phyloP scores from a whole-genome alignment of 2,888 invertebrate genomes.

The Cetonia aurata region DNA sequence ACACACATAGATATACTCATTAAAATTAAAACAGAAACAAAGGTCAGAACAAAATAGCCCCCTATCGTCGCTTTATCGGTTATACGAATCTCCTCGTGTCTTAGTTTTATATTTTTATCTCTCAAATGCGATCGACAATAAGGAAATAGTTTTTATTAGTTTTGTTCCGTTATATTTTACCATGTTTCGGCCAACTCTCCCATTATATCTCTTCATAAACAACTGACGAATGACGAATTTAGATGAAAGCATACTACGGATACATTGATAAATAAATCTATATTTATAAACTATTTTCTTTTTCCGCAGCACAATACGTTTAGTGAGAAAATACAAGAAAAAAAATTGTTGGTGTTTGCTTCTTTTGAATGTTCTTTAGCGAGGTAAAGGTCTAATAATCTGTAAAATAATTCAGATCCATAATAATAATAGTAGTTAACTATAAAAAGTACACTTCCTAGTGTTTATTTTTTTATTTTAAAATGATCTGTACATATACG shows the following conservation, averaged over 20 bases:
- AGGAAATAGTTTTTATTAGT: conserved; percentile 5
- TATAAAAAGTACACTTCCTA: conserved; percentile 20
- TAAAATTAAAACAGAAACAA: conserved; percentile 11
- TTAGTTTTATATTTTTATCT: conserved; percentile 23
- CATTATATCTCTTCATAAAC: background rate
- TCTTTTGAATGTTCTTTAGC: conserved; percentile 21
- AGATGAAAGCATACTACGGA: conserved; percentile 2
- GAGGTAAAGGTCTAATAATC: conserved; percentile 17
- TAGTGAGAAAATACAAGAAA: background rate
- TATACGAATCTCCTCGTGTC: conserved; percentile 37
- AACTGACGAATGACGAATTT: conserved; percentile 28
- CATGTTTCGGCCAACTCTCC: background rate
- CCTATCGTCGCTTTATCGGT: conserved; percentile 27
- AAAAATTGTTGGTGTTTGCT: conserved; percentile 22
- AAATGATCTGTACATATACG: conserved; percentile 31
- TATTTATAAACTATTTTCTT: background rate
- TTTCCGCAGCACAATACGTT: background rate
- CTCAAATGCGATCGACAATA: conserved; percentile 38
- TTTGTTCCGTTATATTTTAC: no score
- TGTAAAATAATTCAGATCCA: conserved; percentile 25
- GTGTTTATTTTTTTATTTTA: conserved; percentile 29
- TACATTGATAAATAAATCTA: background rate
- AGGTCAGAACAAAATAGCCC: conserved; percentile 8
- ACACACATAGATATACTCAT: background rate
- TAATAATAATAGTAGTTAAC: conserved; percentile 17